phyloP scores from a whole-genome alignment of 2,888 invertebrate species.

The Mylabris sibirica region DNA sequence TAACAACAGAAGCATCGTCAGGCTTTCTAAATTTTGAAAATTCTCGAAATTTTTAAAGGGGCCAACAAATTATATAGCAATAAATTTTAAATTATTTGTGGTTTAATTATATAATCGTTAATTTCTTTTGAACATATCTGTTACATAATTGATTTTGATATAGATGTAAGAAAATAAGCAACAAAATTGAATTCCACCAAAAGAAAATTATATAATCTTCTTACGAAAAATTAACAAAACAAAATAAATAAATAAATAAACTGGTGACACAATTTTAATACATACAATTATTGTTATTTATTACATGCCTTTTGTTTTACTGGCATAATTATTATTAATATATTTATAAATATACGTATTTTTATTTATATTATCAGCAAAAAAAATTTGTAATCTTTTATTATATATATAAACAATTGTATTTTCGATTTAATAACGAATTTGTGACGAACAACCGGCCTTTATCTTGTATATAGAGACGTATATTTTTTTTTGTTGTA shows the following conservation, averaged over 20 bases:
- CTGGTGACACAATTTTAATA: background rate
- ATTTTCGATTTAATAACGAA: no score
- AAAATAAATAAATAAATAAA: background rate
- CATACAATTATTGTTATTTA: background rate
- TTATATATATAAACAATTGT: no score
- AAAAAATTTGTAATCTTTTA: no score
- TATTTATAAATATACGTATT: no score
- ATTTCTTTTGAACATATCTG: background rate
- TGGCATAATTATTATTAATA: no score
- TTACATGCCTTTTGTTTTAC: background rate
- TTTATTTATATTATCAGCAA: no score
- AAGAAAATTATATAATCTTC: background rate
- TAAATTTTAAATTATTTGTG: background rate
- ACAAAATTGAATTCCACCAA: background rate
- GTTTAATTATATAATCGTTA: background rate
- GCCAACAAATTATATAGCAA: background rate
- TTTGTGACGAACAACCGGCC: no score
- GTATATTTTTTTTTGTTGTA: no score
- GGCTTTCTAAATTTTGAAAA: constrained; percentile 6
- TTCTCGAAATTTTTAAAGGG: background rate
- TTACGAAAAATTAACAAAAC: background rate
- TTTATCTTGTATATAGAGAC: no score
- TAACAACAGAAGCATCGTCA: background rate
- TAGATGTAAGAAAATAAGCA: no score
- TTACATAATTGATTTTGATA: background rate